Conservation (phyloP, 2,113 vertebrate species). For the Alouatta palliata region DNA sequence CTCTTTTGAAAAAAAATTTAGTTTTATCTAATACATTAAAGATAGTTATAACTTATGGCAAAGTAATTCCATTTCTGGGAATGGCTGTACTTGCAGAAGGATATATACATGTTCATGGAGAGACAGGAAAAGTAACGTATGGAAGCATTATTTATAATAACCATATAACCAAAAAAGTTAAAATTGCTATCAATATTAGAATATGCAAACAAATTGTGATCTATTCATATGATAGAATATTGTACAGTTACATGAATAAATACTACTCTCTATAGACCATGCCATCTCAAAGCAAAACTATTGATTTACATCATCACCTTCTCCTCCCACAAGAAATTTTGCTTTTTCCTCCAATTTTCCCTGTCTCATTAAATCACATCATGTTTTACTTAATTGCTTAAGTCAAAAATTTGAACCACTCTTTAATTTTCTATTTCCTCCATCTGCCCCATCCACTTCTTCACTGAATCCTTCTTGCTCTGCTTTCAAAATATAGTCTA, state of each 20-base stretch:
- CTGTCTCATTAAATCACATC: background rate
- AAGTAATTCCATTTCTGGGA: background rate
- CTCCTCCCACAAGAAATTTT: background rate
- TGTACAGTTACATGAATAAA: background rate
- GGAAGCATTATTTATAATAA: background rate
- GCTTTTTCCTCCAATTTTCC: background rate
- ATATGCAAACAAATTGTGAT: background rate
- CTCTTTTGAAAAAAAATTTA: background rate
- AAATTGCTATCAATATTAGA: background rate
- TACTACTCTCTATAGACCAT: background rate
- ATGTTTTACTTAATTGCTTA: background rate
- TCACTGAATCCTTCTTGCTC: background rate
- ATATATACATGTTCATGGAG: background rate
- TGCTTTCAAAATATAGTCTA: background rate
- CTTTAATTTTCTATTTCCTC: background rate
- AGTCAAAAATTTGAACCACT: background rate
- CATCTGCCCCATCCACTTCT: background rate
- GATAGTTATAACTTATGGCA: background rate
- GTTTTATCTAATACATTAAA: background rate
- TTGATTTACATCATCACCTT: background rate
- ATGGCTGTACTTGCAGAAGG: background rate
- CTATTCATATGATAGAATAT: background rate
- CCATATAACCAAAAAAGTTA: background rate
- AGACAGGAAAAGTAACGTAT: background rate
- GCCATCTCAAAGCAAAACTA: background rate